Conservation (phyloP, 2,888 invertebrate genomes). For the Caenorhabditis imperialis region DNA sequence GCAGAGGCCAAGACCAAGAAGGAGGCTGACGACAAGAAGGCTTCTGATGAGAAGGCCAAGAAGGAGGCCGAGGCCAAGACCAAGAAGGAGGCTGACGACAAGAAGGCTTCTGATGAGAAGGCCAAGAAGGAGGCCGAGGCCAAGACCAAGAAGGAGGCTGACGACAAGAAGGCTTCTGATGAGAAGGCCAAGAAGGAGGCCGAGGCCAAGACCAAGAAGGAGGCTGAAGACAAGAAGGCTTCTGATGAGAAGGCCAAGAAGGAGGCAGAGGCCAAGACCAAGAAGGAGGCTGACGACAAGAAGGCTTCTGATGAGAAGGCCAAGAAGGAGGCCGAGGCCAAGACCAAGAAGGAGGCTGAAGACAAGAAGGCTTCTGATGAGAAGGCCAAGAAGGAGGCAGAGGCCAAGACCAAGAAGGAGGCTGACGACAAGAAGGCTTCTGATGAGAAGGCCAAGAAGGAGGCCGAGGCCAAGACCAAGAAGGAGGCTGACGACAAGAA, state of each 20-base stretch:
- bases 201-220: constrained; percentile 9
- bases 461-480: constrained; percentile 34
- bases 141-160: no score
- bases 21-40: constrained; percentile 18
- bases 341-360: constrained; percentile 20
- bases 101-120: constrained; percentile 9
- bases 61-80: constrained; percentile 30
- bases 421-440: constrained; percentile 12
- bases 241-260: constrained; percentile 31
- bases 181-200: no score
- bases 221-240: constrained; percentile 14
- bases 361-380: constrained; percentile 20
- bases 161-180: no score
- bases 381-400: constrained; percentile 12
- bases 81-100: constrained; percentile 9
- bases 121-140: constrained; percentile 10
- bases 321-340: constrained; percentile 33
- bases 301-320: constrained; percentile 9
- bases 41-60: constrained; percentile 25
- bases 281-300: constrained; percentile 8
- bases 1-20: constrained; percentile 6
- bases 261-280: constrained; percentile 27
- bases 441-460: constrained; percentile 24
- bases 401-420: constrained; percentile 29
- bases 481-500: constrained; percentile 11